Conservation (phyloP, 2,113 vertebrate species). For the Eulemur macaco region DNA sequence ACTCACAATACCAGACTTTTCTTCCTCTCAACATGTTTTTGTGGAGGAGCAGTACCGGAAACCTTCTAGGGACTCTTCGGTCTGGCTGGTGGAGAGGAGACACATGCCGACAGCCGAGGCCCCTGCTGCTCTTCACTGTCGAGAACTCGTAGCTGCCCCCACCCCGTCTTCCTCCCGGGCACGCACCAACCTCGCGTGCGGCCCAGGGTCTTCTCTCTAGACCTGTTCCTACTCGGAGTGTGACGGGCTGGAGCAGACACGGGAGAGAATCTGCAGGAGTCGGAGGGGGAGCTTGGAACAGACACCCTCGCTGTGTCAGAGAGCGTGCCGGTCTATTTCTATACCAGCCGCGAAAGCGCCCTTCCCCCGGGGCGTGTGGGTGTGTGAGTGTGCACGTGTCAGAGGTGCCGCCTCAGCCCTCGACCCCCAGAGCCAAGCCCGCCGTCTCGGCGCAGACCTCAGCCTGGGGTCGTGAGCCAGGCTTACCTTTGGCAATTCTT, state of each 20-base stretch:
- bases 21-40: constrained; percentile 23
- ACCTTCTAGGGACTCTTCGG: background rate
- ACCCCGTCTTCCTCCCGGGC: constrained; percentile 35
- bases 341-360: constrained; percentile 83
- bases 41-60: background rate
- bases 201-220: constrained; percentile 65
- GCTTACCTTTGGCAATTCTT: constrained; percentile 57
- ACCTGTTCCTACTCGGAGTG: constrained; percentile 50
- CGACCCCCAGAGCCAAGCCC: background rate
- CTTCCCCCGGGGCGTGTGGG: constrained; percentile 76
- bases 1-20: background rate
- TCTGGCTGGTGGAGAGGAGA: constrained; percentile 63
- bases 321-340: constrained; percentile 86
- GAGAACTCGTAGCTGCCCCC: background rate
- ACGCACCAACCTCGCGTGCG: constrained; percentile 24
- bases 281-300: constrained; percentile 71
- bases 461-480: constrained; percentile 28
- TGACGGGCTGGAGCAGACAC: background rate
- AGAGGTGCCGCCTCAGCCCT: background rate
- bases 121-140: background rate
- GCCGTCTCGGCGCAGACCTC: constrained; percentile 39
- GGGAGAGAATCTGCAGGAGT: constrained; percentile 49
- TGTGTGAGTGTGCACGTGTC: constrained; percentile 53
- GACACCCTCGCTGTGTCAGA: constrained; percentile 78
- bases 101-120: background rate